Evolutionary conservation across 2,888 invertebrate genomes (phyloP).

Genomic region (Eupithecia subfuscata): DNA sequence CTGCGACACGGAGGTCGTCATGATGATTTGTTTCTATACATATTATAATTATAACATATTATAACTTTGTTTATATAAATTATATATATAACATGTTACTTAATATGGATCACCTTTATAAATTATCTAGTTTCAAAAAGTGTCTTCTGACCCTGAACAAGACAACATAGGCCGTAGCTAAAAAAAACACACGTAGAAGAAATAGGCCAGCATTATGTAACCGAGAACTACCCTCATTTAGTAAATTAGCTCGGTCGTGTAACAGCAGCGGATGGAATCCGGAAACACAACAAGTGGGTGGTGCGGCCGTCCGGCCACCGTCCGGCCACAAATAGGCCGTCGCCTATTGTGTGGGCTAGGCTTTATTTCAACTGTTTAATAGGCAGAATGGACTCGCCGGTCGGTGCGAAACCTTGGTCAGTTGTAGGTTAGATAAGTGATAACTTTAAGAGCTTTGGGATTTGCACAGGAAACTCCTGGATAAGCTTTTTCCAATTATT

Average conservation of each 20-base stretch:
- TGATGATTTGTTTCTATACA: too few relatives aligned
- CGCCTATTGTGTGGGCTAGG: conserved; percentile 61
- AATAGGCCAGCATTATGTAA: conserved; percentile 42
- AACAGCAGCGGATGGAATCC: conserved; percentile 64
- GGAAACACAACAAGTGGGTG: conserved; percentile 79
- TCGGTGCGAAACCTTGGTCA: conserved; percentile 14
- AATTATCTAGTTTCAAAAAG: background rate
- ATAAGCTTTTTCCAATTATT: background rate
- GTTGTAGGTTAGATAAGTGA: conserved; percentile 8
- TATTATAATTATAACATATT: too few relatives aligned
- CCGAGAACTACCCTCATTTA: conserved; percentile 57
- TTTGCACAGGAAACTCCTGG: background rate
- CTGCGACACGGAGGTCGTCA: too few relatives aligned
- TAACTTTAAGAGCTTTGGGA: conserved; percentile 10
- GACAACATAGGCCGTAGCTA: background rate
- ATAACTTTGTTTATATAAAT: too few relatives aligned
- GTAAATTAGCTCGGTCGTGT: conserved; percentile 68
- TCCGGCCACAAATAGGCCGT: conserved; percentile 73
- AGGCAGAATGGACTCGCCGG: conserved; percentile 30
- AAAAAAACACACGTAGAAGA: conserved; percentile 5
- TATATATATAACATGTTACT: too few relatives aligned
- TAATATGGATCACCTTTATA: background rate
- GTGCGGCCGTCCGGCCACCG: conserved; percentile 50
- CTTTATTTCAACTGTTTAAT: conserved; percentile 59
- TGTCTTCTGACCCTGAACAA: background rate